Evolutionary conservation across 2,888 invertebrate genomes (phyloP).

Genomic region (Conops quadrifasciatus): DNA sequence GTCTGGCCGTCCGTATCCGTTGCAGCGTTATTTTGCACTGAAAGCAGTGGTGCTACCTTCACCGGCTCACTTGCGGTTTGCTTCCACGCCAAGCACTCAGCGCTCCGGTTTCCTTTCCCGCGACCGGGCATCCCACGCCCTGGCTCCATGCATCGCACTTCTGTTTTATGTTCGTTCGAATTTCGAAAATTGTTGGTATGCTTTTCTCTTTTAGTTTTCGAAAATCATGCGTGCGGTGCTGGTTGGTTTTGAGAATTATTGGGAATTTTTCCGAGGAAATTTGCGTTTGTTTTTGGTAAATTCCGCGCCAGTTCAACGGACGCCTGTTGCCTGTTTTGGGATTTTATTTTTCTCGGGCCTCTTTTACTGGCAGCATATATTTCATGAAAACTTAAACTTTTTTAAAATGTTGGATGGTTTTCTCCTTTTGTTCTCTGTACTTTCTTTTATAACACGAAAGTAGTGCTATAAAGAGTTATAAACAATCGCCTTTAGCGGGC

Average conservation of each 20-base stretch:
- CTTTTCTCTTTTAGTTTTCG: conserved; percentile 20
- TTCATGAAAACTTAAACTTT: no score
- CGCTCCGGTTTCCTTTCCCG: neutral
- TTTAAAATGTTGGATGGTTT: neutral
- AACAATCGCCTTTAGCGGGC: no score
- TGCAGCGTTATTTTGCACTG: conserved; percentile 51
- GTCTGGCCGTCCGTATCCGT: conserved; percentile 50
- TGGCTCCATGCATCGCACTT: neutral
- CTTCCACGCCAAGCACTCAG: neutral
- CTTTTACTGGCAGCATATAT: neutral
- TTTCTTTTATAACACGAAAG: no score
- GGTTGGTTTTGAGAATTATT: no score
- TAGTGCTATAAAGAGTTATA: no score
- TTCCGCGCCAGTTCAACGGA: conserved; percentile 18
- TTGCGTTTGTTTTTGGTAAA: neutral
- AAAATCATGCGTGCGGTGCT: neutral
- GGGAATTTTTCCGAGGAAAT: conserved; percentile 29
- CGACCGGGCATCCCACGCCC: neutral
- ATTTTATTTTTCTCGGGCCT: conserved; percentile 21
- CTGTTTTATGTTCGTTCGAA: conserved; percentile 19
- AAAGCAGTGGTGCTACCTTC: conserved; percentile 37
- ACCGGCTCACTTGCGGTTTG: conserved; percentile 18
- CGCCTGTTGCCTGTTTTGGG: conserved; percentile 44
- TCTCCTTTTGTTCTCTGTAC: no score
- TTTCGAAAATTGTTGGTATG: conserved; percentile 2